These are phyloP conservation scores for Pristis pectinata DNA, from an alignment of 2,797 vertebrate species.

Conservation along the genomic window DNA sequence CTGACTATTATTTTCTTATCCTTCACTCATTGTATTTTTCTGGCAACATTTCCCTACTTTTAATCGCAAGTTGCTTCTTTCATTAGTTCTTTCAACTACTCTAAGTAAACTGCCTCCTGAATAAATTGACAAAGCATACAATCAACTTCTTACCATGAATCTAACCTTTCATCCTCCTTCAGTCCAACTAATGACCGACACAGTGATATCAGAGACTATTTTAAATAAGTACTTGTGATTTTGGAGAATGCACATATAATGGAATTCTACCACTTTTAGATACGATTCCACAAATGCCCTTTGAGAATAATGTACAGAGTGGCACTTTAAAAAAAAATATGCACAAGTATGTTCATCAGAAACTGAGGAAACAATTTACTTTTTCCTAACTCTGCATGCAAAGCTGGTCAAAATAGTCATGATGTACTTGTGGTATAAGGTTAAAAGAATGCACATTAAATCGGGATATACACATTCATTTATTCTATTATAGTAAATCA, in stretches of 20 bases:
- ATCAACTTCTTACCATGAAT: no score
- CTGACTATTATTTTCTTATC: no score
- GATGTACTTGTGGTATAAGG: neutral
- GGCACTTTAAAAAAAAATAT: no score
- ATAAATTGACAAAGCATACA: no score
- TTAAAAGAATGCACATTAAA: neutral
- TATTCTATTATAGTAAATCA: neutral
- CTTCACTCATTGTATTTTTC: no score
- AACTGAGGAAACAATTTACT: neutral
- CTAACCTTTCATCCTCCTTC: no score
- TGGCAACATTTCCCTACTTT: no score
- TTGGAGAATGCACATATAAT: neutral
- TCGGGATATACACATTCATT: neutral
- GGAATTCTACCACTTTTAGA: neutral
- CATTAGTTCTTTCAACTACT: no score
- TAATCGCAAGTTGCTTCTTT: no score
- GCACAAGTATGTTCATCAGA: neutral
- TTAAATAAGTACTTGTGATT: neutral
- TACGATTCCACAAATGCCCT: neutral
- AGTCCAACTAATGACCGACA: no score
- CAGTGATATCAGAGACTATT: no score
- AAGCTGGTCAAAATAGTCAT: neutral
- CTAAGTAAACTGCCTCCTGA: no score
- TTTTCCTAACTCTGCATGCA: neutral
- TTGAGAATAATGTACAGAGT: neutral